phyloP scores from a whole-genome alignment of 1,140 invertebrate species.

The Heliothis virescens region DNA sequence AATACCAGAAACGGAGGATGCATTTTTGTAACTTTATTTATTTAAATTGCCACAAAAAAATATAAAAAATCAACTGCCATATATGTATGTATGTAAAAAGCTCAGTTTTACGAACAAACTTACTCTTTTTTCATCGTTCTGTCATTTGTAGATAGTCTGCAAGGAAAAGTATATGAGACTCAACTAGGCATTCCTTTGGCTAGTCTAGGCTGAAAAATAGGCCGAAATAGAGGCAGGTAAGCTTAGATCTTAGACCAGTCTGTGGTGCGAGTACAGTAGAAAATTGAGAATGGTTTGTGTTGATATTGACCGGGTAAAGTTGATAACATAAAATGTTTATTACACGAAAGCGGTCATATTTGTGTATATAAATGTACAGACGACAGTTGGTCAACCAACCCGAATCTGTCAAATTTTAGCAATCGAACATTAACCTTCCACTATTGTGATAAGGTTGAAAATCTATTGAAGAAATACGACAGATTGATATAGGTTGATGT shows the following conservation, averaged over 20 bases:
- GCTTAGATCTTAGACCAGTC: neutral
- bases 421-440: no score
- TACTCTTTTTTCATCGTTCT: constrained; percentile 81
- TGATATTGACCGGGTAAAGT: neutral
- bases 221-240: neutral
- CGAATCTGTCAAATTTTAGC: no score
- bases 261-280: neutral
- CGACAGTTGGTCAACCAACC: no score
- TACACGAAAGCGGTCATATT: neutral
- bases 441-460: no score
- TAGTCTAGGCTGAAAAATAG: neutral
- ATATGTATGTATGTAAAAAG: constrained; percentile 23
- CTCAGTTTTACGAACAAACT: constrained; percentile 54
- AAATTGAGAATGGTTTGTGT: neutral
- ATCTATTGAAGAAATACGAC: no score
- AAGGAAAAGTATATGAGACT: constrained; percentile 54
- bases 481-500: no score
- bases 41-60: neutral
- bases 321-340: neutral
- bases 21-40: neutral
- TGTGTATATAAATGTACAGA: neutral
- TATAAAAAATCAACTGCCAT: neutral
- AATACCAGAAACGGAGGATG: neutral
- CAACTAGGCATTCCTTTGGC: constrained; percentile 8
- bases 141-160: constrained; percentile 74